Evolutionary conservation across 2,888 invertebrate species (phyloP).

Genomic region (Eupithecia abbreviata): DNA sequence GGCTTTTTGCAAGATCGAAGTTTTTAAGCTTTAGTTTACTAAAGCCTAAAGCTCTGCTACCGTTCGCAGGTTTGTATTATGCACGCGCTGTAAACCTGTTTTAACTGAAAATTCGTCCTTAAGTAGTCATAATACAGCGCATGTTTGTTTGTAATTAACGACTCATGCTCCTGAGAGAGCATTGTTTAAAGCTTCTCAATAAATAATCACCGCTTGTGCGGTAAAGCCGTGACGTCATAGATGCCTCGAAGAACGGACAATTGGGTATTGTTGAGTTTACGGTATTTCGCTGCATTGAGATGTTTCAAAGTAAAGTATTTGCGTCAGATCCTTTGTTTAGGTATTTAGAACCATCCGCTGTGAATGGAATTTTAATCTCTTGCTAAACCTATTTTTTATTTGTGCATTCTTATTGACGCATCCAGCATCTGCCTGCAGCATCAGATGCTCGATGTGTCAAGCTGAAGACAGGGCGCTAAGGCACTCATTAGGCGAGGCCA

Average conservation of each 20-base stretch:
- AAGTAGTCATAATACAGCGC: slow-evolving; percentile 58
- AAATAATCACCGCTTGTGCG: slow-evolving; percentile 74
- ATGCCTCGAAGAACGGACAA: slow-evolving; percentile 41
- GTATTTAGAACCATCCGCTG: neutral
- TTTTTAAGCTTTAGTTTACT: too few species aligned
- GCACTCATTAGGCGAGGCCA: too few species aligned
- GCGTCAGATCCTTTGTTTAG: slow-evolving; percentile 13
- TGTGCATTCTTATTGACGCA: too few species aligned
- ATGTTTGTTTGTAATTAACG: slow-evolving; percentile 80
- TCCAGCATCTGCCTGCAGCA: too few species aligned
- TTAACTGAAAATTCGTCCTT: slow-evolving; percentile 25
- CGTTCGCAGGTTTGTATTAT: neutral
- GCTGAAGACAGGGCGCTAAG: too few species aligned
- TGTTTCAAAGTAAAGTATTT: neutral
- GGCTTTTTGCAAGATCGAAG: too few species aligned
- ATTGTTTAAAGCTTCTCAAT: slow-evolving; percentile 70
- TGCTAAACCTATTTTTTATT: neutral
- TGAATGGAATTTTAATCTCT: neutral
- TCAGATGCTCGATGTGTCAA: too few species aligned
- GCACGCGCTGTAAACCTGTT: slow-evolving; percentile 2
- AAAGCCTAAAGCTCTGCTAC: neutral
- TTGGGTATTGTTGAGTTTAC: slow-evolving; percentile 36
- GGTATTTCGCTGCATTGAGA: slow-evolving; percentile 22
- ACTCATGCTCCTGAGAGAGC: slow-evolving; percentile 71
- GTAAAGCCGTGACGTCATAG: slow-evolving; percentile 55